Conservation (phyloP, 1,140 invertebrate species). For the Trichonephila clavipes region DNA sequence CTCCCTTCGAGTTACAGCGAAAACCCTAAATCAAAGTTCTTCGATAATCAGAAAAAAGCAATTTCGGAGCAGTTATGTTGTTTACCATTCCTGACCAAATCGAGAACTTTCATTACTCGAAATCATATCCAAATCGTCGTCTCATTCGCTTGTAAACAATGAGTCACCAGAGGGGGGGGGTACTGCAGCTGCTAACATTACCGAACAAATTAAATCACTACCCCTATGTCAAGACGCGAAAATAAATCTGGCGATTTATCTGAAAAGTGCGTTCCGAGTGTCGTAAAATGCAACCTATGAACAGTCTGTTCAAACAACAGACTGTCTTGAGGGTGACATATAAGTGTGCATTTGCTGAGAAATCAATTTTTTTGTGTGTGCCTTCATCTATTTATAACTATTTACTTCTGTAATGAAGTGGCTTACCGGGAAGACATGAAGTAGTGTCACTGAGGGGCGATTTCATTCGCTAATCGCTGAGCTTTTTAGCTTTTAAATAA, state of each 20-base stretch:
- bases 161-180: slow-evolving; percentile 34
- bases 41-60: not conserved
- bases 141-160: slow-evolving; percentile 13
- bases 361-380: not conserved
- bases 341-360: slow-evolving; percentile 31
- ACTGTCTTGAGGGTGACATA: slow-evolving; percentile 48
- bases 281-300: not conserved
- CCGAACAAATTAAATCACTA: slow-evolving; percentile 55
- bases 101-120: slow-evolving; percentile 31
- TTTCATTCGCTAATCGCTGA: not conserved
- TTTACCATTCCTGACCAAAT: slow-evolving; percentile 37
- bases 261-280: slow-evolving; percentile 34
- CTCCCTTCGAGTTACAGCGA: not conserved
- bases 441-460: not conserved
- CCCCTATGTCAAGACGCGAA: slow-evolving; percentile 28
- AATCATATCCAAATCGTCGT: slow-evolving; percentile 18
- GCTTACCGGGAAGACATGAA: slow-evolving; percentile 14
- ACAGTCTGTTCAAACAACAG: slow-evolving; percentile 45
- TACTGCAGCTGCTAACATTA: slow-evolving; percentile 49
- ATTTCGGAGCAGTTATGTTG: not conserved
- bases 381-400: not conserved
- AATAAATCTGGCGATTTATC: slow-evolving; percentile 60
- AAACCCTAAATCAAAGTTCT: not conserved
- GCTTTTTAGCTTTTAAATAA: no score
- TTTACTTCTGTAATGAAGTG: slow-evolving; percentile 46